Percentiles rank a stretch among this genome's conserved stretches.
Evolutionary conservation across 2,888 invertebrate genomes (phyloP).

Genomic region (Parelbella ahira): DNA sequence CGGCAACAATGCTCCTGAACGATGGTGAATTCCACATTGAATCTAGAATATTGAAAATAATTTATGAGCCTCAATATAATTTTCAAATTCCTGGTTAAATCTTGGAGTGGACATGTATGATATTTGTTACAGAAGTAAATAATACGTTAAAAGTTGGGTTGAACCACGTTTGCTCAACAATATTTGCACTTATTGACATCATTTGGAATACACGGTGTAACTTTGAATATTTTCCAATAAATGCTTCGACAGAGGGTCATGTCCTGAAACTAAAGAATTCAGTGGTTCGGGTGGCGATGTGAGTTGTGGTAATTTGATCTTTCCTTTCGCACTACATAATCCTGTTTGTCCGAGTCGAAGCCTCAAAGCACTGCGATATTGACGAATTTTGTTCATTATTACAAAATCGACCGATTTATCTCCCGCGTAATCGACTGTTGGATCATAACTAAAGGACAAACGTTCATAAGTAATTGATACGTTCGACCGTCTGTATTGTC

Average conservation of each 20-base stretch:
- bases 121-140: too few species aligned
- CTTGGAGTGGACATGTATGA: too few species aligned
- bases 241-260: background rate
- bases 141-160: too few species aligned
- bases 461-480: background rate
- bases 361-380: background rate
- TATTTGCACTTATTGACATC: too few species aligned
- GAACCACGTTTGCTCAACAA: too few species aligned
- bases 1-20: background rate
- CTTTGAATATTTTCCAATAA: background rate
- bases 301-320: background rate
- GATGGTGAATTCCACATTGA: slow-evolving; percentile 8
- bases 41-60: too few species aligned
- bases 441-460: background rate
- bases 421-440: background rate
- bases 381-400: background rate
- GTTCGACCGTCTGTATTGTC: slow-evolving; percentile 2
- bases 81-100: too few species aligned
- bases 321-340: slow-evolving; percentile 2
- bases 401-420: background rate
- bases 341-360: background rate
- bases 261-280: slow-evolving; percentile 1
- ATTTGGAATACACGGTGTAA: too few species aligned
- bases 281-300: background rate
- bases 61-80: too few species aligned